Evolutionary conservation across 2,888 invertebrate genomes (phyloP).

Genomic region (Drosophila bunnanda): DNA sequence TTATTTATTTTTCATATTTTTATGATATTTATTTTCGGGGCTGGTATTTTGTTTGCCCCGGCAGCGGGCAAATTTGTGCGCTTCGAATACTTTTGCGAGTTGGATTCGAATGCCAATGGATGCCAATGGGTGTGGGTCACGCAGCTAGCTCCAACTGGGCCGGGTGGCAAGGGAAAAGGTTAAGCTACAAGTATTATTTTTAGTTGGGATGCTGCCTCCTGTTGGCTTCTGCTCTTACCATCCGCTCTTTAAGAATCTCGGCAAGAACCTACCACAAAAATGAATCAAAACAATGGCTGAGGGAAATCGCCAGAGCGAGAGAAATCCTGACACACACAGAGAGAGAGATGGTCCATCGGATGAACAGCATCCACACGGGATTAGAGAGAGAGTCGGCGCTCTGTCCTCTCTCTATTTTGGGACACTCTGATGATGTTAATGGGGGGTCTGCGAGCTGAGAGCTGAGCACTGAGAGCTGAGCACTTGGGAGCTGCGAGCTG

Average conservation of each 20-base stretch:
- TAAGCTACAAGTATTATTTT: slow-evolving; percentile 43
- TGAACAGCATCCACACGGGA: slow-evolving; percentile 34
- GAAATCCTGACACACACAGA: neutral
- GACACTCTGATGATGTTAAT: slow-evolving; percentile 1
- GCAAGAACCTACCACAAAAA: slow-evolving; percentile 76
- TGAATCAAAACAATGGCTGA: slow-evolving; percentile 70
- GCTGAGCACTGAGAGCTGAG: slow-evolving; percentile 16
- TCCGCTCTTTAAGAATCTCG: slow-evolving; percentile 63
- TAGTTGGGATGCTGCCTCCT: slow-evolving; percentile 31
- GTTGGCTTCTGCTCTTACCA: slow-evolving; percentile 49
- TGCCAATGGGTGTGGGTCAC: neutral
- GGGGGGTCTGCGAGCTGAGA: slow-evolving; percentile 12
- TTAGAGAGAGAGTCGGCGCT: slow-evolving; percentile 29
- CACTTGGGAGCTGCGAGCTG: slow-evolving; percentile 21
- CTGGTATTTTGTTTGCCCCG: slow-evolving; percentile 41
- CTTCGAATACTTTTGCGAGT: slow-evolving; percentile 42
- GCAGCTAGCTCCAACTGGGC: neutral
- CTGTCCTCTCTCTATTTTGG: slow-evolving; percentile 23
- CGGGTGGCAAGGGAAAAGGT: slow-evolving; percentile 22
- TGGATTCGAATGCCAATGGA: slow-evolving; percentile 33
- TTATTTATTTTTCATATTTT: slow-evolving; percentile 74
- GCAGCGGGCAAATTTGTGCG: slow-evolving; percentile 48
- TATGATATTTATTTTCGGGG: slow-evolving; percentile 69
- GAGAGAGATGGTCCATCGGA: slow-evolving; percentile 9
- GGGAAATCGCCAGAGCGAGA: slow-evolving; percentile 12